phyloP scores from a whole-genome alignment of 1,140 invertebrate species.

The Heliconius congener region DNA sequence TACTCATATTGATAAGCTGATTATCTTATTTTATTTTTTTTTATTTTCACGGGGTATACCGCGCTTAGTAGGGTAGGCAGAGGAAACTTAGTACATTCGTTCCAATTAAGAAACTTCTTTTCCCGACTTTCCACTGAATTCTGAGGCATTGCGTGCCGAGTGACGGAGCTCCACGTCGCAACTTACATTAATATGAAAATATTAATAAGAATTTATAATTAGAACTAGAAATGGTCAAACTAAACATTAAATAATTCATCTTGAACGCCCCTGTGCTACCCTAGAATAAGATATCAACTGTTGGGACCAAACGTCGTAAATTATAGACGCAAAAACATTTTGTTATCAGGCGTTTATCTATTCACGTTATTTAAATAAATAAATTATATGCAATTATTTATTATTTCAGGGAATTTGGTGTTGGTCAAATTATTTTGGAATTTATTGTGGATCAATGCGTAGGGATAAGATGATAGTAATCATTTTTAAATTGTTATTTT shows the following conservation, averaged over 20 bases:
- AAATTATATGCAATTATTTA: not conserved
- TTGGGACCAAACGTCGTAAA: not conserved
- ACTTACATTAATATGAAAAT: not conserved
- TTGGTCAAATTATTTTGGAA: not conserved
- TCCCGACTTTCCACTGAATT: too few species aligned
- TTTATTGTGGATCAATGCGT: too few species aligned
- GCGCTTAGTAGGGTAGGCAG: too few species aligned
- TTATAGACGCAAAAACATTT: slow-evolving; percentile 8
- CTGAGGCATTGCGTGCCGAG: too few species aligned
- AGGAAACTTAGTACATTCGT: too few species aligned
- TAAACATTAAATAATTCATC: not conserved
- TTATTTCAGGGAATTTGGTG: not conserved
- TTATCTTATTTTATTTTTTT: too few species aligned
- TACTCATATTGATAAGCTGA: too few species aligned
- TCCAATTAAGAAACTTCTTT: too few species aligned
- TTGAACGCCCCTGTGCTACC: not conserved
- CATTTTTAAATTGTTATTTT: too few species aligned
- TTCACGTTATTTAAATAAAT: slow-evolving; percentile 3
- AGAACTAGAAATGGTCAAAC: not conserved
- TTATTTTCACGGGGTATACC: too few species aligned
- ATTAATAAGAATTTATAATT: not conserved
- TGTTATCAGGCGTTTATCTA: not conserved
- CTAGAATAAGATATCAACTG: slow-evolving; percentile 1
- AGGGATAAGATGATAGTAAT: too few species aligned
- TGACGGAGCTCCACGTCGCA: too few species aligned